Evolutionary conservation across 2,797 vertebrate species (phyloP).

Genomic region (Bryconaethiops microstoma): DNA sequence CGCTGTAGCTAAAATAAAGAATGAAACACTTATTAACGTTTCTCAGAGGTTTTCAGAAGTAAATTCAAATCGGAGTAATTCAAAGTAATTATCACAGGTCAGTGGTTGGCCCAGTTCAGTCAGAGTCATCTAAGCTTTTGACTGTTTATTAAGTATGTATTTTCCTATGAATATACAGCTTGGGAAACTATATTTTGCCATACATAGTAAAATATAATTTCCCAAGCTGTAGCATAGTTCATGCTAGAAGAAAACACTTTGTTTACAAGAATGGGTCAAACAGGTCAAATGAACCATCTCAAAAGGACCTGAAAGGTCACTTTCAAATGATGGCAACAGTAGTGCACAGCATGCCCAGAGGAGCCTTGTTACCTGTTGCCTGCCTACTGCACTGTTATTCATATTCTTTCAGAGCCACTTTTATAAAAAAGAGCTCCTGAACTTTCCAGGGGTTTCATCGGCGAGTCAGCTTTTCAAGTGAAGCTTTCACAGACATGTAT

Average conservation of each 20-base stretch:
- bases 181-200: neutral
- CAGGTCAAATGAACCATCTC: neutral
- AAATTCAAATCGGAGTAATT: neutral
- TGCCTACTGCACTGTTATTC: neutral
- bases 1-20: neutral
- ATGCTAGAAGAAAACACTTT: neutral
- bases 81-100: neutral
- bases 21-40: no score
- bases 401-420: neutral
- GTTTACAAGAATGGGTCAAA: conserved; percentile 28
- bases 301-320: neutral
- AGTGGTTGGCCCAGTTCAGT: neutral
- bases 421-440: neutral
- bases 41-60: neutral
- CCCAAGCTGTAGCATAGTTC: neutral
- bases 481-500: conserved; percentile 13
- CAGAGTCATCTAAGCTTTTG: neutral
- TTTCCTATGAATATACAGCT: neutral
- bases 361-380: neutral
- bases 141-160: neutral
- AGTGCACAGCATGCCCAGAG: neutral
- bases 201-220: neutral
- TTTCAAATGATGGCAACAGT: neutral
- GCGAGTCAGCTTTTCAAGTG: neutral
- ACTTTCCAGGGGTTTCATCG: neutral